Percentiles rank a stretch among this genome's conserved stretches.
These are phyloP conservation scores for Anoura caudifer DNA, from an alignment of 2,113 vertebrate genomes.

Conservation along the genomic window DNA sequence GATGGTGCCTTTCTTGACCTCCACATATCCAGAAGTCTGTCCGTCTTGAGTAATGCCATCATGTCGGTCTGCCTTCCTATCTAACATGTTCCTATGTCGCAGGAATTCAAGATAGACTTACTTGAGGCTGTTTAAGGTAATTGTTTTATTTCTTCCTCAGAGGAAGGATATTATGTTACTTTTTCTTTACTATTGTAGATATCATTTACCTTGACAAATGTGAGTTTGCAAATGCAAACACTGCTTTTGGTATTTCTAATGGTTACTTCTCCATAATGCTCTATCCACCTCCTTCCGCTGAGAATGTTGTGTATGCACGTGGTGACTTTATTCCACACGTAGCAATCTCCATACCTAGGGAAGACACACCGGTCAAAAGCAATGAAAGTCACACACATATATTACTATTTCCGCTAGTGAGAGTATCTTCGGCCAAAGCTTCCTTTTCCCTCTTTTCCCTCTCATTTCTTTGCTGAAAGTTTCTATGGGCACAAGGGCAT, in stretches of 20 bases:
- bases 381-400: not conserved
- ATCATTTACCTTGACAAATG: conserved; percentile 92
- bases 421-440: not conserved
- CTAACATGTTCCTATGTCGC: not conserved
- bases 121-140: not conserved
- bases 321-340: conserved; percentile 99
- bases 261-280: conserved; percentile 98
- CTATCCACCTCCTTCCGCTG: conserved; percentile 97
- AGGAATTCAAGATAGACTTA: not conserved
- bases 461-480: not conserved
- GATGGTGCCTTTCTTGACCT: not conserved
- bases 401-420: not conserved
- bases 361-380: conserved; percentile 44
- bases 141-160: not conserved
- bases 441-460: not conserved
- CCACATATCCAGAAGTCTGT: not conserved
- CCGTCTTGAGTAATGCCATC: not conserved
- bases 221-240: conserved; percentile 96
- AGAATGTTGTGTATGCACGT: conserved; percentile 99
- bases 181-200: not conserved
- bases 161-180: not conserved
- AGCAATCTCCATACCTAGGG: conserved; percentile 93
- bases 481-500: not conserved
- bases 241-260: conserved; percentile 95
- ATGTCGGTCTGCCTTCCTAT: not conserved